These are phyloP conservation scores for Drosophila helvetica DNA, from an alignment of 2,888 invertebrate species.

Conservation along the genomic window DNA sequence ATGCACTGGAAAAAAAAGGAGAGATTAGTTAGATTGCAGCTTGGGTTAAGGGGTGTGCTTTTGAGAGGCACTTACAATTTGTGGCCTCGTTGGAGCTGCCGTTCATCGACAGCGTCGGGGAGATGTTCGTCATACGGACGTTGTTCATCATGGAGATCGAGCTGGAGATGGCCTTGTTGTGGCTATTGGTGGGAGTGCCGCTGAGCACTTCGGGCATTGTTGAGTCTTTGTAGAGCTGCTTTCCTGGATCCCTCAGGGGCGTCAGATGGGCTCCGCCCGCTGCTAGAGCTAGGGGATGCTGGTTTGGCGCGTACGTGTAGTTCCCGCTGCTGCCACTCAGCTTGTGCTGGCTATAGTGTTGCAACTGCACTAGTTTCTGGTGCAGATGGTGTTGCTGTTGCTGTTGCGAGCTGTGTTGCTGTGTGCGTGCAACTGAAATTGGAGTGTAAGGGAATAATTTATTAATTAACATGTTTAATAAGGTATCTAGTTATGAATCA, in stretches of 20 bases:
- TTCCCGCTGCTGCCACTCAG: conserved; percentile 23
- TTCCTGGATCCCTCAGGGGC: conserved; percentile 22
- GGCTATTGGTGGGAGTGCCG: conserved; percentile 65
- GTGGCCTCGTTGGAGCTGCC: conserved; percentile 81
- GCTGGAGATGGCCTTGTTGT: conserved; percentile 57
- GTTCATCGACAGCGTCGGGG: conserved; percentile 85
- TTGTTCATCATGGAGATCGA: conserved; percentile 67
- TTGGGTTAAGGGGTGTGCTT: neutral
- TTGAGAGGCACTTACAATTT: conserved; percentile 70
- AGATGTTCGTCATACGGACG: conserved; percentile 79
- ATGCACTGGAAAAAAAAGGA: conserved; percentile 65
- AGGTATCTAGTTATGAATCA: neutral
- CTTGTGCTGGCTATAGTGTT: conserved; percentile 27
- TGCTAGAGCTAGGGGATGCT: conserved; percentile 5
- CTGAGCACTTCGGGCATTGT: conserved; percentile 78
- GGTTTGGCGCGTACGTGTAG: conserved; percentile 35
- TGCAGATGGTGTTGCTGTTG: conserved; percentile 46
- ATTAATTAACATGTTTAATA: neutral
- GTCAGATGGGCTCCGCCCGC: conserved; percentile 2
- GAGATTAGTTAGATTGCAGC: neutral
- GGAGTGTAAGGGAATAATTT: neutral
- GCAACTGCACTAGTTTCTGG: conserved; percentile 46
- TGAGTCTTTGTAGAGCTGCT: conserved; percentile 37
- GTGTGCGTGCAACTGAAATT: conserved; percentile 29
- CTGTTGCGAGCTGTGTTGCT: conserved; percentile 31